phyloP scores from a whole-genome alignment of 37 sponge, comb jelly and placozoan species.

The Chondrosia reniformis region DNA sequence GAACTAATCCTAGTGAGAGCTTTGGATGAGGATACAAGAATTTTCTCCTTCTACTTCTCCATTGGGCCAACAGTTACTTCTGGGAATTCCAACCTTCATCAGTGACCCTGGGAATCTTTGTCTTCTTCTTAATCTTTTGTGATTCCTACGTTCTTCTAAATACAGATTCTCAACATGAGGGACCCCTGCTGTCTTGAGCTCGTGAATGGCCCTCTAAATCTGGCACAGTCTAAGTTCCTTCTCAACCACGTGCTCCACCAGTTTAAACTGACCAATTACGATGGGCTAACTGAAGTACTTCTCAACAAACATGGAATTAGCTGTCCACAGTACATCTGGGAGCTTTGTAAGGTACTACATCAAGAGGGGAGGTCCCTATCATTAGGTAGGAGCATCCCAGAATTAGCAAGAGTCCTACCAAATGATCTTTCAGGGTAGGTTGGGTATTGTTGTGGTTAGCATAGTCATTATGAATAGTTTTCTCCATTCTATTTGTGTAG shows the following conservation, averaged over 20 bases:
- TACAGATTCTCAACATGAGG: not conserved
- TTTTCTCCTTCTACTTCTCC: no score
- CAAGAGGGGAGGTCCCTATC: no score
- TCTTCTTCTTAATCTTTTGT: no score
- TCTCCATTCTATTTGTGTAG: not conserved
- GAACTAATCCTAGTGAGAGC: no score
- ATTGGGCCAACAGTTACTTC: no score
- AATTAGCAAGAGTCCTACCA: constrained; percentile 11
- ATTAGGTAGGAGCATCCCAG: not conserved
- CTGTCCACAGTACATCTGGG: constrained; percentile 20
- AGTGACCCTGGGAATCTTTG: no score
- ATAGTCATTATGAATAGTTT: no score
- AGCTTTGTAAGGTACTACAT: constrained; percentile 15
- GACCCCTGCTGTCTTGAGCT: constrained; percentile 21
- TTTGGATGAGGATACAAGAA: no score
- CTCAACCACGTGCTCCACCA: not conserved
- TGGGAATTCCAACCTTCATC: no score
- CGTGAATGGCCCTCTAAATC: constrained; percentile 8
- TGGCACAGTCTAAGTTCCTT: constrained; percentile 10
- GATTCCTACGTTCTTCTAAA: no score
- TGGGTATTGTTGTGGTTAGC: no score
- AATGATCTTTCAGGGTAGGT: constrained; percentile 18
- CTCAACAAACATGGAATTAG: constrained; percentile 31
- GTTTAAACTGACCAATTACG: not conserved
- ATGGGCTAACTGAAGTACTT: constrained; percentile 5